Percentiles rank a stretch among this genome's conserved stretches.
These are phyloP conservation scores for Neoascia interrupta DNA, from an alignment of 2,888 invertebrate species.

Conservation along the genomic window DNA sequence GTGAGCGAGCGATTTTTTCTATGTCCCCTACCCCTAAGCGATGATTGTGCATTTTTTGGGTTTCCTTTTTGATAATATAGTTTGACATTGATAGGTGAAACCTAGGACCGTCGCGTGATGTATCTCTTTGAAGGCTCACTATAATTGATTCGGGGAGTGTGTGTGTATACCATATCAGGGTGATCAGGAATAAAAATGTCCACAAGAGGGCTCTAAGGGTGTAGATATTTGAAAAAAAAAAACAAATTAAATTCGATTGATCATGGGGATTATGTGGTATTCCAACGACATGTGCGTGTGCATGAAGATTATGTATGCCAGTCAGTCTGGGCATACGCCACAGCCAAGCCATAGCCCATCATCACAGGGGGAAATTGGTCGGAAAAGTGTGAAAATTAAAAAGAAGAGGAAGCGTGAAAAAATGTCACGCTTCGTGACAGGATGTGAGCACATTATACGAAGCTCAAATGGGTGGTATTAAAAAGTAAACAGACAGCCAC, in stretches of 20 bases:
- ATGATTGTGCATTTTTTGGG: constrained; percentile 56
- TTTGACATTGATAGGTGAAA: constrained; percentile 38
- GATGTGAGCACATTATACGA: constrained; percentile 30
- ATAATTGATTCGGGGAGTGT: constrained; percentile 64
- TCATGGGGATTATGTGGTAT: constrained; percentile 68
- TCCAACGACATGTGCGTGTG: constrained; percentile 49
- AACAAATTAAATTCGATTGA: constrained; percentile 68
- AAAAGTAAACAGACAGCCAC: constrained; percentile 4
- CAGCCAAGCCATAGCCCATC: too few species aligned
- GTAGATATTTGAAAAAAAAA: constrained; percentile 18
- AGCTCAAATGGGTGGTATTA: constrained; percentile 17
- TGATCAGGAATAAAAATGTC: constrained; percentile 1
- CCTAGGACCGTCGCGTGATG: constrained; percentile 27
- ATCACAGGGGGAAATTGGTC: constrained; percentile 22
- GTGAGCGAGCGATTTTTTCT: constrained; percentile 12
- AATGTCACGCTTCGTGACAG: constrained; percentile 65
- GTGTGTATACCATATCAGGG: too few species aligned
- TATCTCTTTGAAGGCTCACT: constrained; percentile 51
- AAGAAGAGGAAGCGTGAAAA: constrained; percentile 58
- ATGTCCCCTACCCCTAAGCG: constrained; percentile 27
- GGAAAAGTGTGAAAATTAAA: constrained; percentile 57
- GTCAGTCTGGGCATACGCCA: constrained; percentile 47
- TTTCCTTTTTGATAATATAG: constrained; percentile 24
- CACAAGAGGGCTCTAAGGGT: constrained; percentile 40
- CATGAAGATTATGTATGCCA: constrained; percentile 59